phyloP scores from a whole-genome alignment of 2,797 vertebrate species.

The Tragopan temminckii region DNA sequence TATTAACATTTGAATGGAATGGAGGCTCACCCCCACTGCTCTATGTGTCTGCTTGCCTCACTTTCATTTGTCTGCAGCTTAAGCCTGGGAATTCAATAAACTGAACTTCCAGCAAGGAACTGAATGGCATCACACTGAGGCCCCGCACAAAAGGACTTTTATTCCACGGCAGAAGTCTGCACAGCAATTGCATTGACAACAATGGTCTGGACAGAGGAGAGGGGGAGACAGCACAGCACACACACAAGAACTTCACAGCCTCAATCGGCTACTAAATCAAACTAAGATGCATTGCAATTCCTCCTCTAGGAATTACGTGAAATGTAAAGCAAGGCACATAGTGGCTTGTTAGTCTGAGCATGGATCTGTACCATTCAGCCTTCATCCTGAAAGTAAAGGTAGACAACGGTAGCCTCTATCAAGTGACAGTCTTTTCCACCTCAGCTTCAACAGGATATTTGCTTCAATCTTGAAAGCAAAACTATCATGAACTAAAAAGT shows the following conservation, averaged over 20 bases:
- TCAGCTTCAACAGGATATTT: neutral
- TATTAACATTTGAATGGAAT: constrained; percentile 24
- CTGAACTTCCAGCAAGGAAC: constrained; percentile 7
- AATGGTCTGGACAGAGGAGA: neutral
- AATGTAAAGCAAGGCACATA: neutral
- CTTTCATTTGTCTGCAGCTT: constrained; percentile 31
- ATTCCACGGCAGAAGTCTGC: constrained; percentile 28
- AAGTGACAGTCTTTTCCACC: neutral
- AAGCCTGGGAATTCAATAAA: neutral
- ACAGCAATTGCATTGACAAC: neutral
- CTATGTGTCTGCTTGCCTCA: neutral
- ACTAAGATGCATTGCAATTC: neutral
- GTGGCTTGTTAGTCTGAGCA: neutral
- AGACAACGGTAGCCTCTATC: neutral
- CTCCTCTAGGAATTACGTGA: neutral
- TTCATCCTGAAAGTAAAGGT: neutral
- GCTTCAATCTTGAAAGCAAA: neutral
- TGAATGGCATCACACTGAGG: constrained; percentile 28
- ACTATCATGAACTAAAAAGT: neutral
- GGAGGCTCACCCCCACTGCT: neutral
- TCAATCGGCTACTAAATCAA: neutral
- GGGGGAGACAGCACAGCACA: neutral
- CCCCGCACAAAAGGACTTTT: constrained; percentile 58
- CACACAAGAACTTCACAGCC: neutral
- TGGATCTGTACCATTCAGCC: neutral